These are phyloP conservation scores for Aculops lycopersici DNA, from an alignment of 1,140 invertebrate genomes.

Conservation along the genomic window DNA sequence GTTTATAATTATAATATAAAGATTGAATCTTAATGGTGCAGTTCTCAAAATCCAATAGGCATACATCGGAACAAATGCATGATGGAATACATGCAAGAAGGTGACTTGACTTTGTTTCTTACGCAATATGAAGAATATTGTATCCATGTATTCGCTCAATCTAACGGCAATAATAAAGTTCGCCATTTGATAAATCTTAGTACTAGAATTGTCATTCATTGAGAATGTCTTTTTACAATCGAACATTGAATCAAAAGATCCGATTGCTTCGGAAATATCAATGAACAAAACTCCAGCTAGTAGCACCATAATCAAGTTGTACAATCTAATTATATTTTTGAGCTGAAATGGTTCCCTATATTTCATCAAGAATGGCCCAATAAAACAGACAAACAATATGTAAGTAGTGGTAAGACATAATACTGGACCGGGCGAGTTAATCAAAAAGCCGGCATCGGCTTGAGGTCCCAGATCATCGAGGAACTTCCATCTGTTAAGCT, in stretches of 20 bases:
- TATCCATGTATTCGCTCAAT: slow-evolving; percentile 73
- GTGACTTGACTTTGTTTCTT: slow-evolving; percentile 39
- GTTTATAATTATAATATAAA: slow-evolving; percentile 13
- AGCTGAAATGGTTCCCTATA: slow-evolving; percentile 17
- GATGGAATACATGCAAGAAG: slow-evolving; percentile 34
- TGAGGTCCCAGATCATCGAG: no score
- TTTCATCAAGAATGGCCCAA: slow-evolving; percentile 18
- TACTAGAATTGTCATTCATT: not conserved
- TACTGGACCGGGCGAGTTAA: slow-evolving; percentile 31
- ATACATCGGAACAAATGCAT: slow-evolving; percentile 18
- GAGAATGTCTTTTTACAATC: slow-evolving; percentile 1
- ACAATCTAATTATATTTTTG: slow-evolving; percentile 15
- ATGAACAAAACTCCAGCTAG: slow-evolving; percentile 16
- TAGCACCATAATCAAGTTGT: slow-evolving; percentile 17
- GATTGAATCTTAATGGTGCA: slow-evolving; percentile 8
- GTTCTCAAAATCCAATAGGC: slow-evolving; percentile 14
- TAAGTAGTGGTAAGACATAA: slow-evolving; percentile 8
- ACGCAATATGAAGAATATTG: slow-evolving; percentile 32
- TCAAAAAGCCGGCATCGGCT: no score
- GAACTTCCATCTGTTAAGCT: no score
- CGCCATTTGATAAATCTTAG: not conserved
- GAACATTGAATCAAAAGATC: not conserved
- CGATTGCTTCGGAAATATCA: not conserved
- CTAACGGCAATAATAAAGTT: slow-evolving; percentile 63
- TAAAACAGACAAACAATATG: slow-evolving; percentile 9